phyloP scores from a whole-genome alignment of 2,888 invertebrate species.

The Aleiodes testaceus region DNA sequence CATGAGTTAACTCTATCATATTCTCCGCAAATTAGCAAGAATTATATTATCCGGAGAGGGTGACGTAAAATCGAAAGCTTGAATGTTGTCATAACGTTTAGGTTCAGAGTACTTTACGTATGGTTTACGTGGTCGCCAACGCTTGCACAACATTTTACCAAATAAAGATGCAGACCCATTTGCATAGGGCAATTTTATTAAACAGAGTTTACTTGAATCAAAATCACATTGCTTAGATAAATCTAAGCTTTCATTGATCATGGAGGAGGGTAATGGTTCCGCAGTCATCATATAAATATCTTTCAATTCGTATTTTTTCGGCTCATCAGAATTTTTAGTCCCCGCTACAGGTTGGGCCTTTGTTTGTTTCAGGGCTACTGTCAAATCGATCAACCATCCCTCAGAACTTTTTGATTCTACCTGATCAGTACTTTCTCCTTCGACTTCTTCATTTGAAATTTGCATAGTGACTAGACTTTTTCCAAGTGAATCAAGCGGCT shows the following conservation, averaged over 20 bases:
- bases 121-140: conserved; percentile 60
- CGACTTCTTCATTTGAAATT: neutral
- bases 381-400: conserved; percentile 72
- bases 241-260: conserved; percentile 10
- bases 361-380: conserved; percentile 62
- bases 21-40: conserved; percentile 65
- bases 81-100: conserved; percentile 54
- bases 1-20: conserved; percentile 29
- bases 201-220: conserved; percentile 46
- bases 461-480: neutral
- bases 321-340: conserved; percentile 11
- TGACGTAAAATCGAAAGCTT: conserved; percentile 76
- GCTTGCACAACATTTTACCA: conserved; percentile 74
- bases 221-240: conserved; percentile 48
- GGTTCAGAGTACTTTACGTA: conserved; percentile 51
- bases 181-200: conserved; percentile 48
- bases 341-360: conserved; percentile 1
- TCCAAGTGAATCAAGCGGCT: neutral
- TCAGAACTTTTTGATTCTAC: conserved; percentile 46
- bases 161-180: conserved; percentile 72
- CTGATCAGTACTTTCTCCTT: conserved; percentile 29
- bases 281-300: conserved; percentile 40
- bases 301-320: conserved; percentile 32
- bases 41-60: conserved; percentile 79
- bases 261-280: conserved; percentile 32